Conservation (phyloP, 2,888 invertebrate genomes). For the Phyllotreta cruciferae region DNA sequence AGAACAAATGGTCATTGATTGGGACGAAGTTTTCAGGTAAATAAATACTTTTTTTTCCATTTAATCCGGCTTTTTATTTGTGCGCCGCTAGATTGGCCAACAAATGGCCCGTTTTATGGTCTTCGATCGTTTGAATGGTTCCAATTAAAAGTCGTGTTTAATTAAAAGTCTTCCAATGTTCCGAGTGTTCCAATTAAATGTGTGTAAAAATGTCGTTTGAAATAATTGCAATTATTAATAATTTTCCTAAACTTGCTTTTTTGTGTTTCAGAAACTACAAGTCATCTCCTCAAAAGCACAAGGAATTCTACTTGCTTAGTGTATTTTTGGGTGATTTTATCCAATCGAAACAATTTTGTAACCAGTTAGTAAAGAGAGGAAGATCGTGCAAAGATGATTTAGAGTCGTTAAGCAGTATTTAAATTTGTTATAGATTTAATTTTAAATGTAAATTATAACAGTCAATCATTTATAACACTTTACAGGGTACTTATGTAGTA, state of each 20-base stretch:
- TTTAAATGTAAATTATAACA: background rate
- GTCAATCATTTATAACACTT: too few species aligned
- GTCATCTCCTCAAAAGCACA: conserved; percentile 74
- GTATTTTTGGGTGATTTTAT: conserved; percentile 87
- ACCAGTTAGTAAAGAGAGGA: conserved; percentile 78
- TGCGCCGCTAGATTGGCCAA: conserved; percentile 18
- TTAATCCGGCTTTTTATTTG: conserved; percentile 22
- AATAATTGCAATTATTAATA: background rate
- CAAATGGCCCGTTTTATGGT: conserved; percentile 20
- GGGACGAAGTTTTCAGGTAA: conserved; percentile 81
- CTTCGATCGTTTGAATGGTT: conserved; percentile 8
- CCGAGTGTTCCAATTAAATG: too few species aligned
- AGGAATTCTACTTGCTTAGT: conserved; percentile 84
- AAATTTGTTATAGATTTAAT: too few species aligned
- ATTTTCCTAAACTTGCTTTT: background rate
- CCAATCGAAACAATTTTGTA: conserved; percentile 80
- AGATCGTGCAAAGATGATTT: conserved; percentile 45
- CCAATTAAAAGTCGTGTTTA: conserved; percentile 6
- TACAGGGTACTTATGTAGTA: too few species aligned
- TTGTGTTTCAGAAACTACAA: conserved; percentile 75
- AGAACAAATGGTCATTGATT: conserved; percentile 65
- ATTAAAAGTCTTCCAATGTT: too few species aligned
- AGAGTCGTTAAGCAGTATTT: background rate
- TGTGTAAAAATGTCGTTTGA: background rate
- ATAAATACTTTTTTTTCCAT: conserved; percentile 25